These are phyloP conservation scores for Corythoichthys haematopterus DNA, from an alignment of 2,113 vertebrate species.

Conservation along the genomic window DNA sequence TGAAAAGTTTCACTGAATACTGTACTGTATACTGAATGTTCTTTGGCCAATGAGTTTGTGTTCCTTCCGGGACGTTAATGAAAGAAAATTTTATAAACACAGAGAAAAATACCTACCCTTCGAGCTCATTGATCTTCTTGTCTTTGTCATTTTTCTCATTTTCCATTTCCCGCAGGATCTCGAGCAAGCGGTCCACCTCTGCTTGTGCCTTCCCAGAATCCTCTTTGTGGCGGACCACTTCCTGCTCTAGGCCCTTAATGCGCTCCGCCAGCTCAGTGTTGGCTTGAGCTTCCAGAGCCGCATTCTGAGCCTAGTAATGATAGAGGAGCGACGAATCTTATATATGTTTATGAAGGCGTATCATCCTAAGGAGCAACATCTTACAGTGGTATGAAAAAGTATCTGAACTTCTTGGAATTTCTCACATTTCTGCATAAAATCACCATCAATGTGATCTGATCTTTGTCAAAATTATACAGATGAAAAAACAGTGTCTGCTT, in stretches of 20 bases:
- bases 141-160: slow-evolving; percentile 99
- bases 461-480: too few species aligned
- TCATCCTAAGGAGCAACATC: background rate
- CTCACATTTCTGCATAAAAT: too few species aligned
- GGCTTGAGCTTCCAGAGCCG: slow-evolving; percentile 84
- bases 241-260: slow-evolving; percentile 82
- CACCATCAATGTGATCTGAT: too few species aligned
- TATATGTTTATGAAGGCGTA: background rate
- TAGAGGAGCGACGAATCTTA: slow-evolving; percentile 4
- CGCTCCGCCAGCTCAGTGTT: slow-evolving; percentile 86
- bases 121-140: slow-evolving; percentile 92
- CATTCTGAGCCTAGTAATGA: slow-evolving; percentile 80
- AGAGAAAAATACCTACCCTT: slow-evolving; percentile 75
- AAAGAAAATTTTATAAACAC: background rate
- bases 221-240: slow-evolving; percentile 82
- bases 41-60: background rate
- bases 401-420: too few species aligned
- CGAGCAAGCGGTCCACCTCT: slow-evolving; percentile 93
- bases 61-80: background rate
- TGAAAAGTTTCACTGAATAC: background rate
- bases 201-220: slow-evolving; percentile 90
- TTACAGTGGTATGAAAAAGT: too few species aligned
- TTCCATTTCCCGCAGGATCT: slow-evolving; percentile 97
- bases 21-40: background rate
- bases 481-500: too few species aligned